A percentile compares a stretch with the other conserved stretches of the same genome.
Evolutionary conservation across 2,113 vertebrate species (phyloP).

Genomic region (Petaurus breviceps): DNA sequence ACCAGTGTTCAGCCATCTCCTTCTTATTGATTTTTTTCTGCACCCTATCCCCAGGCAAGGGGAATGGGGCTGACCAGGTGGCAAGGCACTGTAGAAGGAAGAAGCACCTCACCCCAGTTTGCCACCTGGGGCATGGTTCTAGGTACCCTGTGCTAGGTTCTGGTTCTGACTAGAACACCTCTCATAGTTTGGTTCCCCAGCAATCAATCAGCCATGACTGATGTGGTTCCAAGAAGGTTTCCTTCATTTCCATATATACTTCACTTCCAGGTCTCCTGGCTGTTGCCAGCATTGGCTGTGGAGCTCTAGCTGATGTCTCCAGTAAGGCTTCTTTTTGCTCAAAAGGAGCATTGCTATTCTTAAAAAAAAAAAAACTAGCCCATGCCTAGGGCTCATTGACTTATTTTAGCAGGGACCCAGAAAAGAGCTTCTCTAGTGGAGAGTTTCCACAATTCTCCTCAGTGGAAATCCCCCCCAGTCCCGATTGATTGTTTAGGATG

Average conservation of each 20-base stretch:
- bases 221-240: background rate
- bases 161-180: background rate
- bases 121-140: background rate
- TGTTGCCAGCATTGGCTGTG: background rate
- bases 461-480: background rate
- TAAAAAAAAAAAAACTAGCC: background rate
- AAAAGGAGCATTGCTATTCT: background rate
- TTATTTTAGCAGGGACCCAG: background rate
- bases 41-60: background rate
- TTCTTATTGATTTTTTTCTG: background rate
- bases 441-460: background rate
- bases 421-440: background rate
- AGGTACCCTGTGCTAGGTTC: background rate
- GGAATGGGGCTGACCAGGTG: no score
- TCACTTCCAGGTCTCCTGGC: background rate
- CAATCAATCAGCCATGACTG: background rate
- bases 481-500: background rate
- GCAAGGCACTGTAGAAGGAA: background rate
- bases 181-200: background rate
- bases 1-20: background rate
- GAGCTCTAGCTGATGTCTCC: no score
- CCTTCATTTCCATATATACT: background rate
- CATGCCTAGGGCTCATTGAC: background rate
- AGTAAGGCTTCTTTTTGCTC: no score
- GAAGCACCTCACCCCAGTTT: background rate